phyloP scores from a whole-genome alignment of 2,888 invertebrate species.

The Xestoiulus laeticollis region DNA sequence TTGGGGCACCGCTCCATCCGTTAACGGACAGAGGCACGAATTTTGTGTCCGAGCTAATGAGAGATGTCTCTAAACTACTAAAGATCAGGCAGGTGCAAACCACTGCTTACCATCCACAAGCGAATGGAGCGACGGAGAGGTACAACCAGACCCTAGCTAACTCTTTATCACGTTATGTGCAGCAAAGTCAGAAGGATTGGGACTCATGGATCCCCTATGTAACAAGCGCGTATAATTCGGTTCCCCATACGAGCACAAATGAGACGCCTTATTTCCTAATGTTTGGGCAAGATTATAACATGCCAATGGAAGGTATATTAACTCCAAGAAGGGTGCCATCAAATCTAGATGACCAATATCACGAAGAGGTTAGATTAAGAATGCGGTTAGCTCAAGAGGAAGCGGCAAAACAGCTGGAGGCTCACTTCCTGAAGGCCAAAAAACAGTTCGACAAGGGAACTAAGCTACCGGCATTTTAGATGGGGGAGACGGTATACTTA shows the following conservation, averaged over 20 bases:
- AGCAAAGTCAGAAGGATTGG: constrained; percentile 58
- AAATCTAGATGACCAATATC: background rate
- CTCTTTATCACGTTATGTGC: constrained; percentile 58
- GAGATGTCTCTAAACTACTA: too few relatives aligned
- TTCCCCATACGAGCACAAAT: constrained; percentile 49
- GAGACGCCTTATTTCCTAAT: too few relatives aligned
- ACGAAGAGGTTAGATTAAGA: too few relatives aligned
- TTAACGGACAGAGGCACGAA: too few relatives aligned
- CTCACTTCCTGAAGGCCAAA: background rate
- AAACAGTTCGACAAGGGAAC: background rate
- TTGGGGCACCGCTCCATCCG: too few relatives aligned
- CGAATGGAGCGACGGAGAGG: constrained; percentile 57
- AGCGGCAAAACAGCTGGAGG: background rate
- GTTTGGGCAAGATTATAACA: too few relatives aligned
- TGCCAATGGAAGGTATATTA: too few relatives aligned
- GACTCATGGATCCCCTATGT: constrained; percentile 58
- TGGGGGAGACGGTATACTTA: background rate
- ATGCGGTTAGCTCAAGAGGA: too few relatives aligned
- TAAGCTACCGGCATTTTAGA: background rate
- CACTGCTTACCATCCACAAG: too few relatives aligned
- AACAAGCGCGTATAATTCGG: constrained; percentile 58
- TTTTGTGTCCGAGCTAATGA: too few relatives aligned
- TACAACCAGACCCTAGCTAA: constrained; percentile 58
- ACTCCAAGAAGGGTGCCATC: too few relatives aligned
- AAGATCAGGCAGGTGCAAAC: too few relatives aligned